A percentile compares a stretch with the other conserved stretches of the same genome.
Conservation (phyloP, 2,113 vertebrate genomes). For the Paradoxurus hermaphroditus region DNA sequence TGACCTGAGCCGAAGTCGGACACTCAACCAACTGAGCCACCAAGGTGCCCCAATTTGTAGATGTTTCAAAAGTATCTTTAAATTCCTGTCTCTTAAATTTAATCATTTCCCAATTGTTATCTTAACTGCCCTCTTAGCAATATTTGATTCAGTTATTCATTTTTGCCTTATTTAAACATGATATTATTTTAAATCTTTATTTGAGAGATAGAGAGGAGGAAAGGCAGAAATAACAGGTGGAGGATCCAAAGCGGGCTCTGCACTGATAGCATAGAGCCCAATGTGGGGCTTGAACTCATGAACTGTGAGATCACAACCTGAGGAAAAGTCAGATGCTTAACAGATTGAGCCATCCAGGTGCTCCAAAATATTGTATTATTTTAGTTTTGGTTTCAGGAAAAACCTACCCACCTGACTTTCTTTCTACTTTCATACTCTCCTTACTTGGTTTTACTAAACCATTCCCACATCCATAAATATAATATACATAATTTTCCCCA, state of each 20-base stretch:
- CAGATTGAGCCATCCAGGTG: too few species aligned
- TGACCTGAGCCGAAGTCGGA: too few species aligned
- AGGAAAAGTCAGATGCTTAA: too few species aligned
- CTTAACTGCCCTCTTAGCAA: neutral
- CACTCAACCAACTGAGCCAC: too few species aligned
- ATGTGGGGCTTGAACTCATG: too few species aligned
- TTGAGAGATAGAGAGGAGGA: too few species aligned
- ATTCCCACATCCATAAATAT: neutral
- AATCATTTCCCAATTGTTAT: neutral
- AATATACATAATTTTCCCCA: neutral
- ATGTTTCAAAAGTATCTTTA: neutral
- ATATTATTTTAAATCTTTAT: neutral
- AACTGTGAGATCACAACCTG: too few species aligned
- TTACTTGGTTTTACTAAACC: neutral
- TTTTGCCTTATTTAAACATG: neutral
- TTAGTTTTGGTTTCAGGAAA: conserved; percentile 3
- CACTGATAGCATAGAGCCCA: too few species aligned
- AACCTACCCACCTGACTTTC: neutral
- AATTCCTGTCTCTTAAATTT: neutral
- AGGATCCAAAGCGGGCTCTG: too few species aligned
- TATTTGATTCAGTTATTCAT: neutral
- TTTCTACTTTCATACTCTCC: neutral
- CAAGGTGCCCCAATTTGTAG: too few species aligned
- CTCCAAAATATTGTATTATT: neutral
- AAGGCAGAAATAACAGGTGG: too few species aligned